phyloP scores from a whole-genome alignment of 2,113 vertebrate genomes.

The Tachycineta bicolor region DNA sequence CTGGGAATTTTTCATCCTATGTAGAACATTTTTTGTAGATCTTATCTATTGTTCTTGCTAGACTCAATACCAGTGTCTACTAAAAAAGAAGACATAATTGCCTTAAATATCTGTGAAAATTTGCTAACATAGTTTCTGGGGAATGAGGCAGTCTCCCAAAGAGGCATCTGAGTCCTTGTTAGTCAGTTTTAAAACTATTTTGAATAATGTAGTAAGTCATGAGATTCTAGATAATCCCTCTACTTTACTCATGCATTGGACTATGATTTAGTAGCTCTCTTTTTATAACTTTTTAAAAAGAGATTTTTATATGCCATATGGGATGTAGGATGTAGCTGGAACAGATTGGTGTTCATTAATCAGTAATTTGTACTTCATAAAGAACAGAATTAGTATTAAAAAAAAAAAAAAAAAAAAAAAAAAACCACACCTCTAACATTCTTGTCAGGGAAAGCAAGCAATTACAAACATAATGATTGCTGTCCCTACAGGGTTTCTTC shows the following conservation, averaged over 20 bases:
- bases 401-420: not conserved
- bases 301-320: not conserved
- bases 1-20: not conserved
- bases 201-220: not conserved
- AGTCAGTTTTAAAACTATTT: not conserved
- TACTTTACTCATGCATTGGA: not conserved
- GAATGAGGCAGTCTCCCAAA: not conserved
- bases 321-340: constrained; percentile 38
- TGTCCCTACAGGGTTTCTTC: not conserved
- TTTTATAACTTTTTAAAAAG: constrained; percentile 9
- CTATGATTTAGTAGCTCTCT: not conserved
- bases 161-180: not conserved
- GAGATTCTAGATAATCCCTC: not conserved
- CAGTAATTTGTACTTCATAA: constrained; percentile 22
- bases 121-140: not conserved
- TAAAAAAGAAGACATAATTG: not conserved
- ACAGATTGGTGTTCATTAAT: constrained; percentile 46
- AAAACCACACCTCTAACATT: not conserved
- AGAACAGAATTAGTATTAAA: constrained; percentile 17
- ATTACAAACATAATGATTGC: not conserved
- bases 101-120: not conserved
- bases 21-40: not conserved
- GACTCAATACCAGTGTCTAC: not conserved
- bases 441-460: not conserved
- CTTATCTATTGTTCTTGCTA: not conserved